Evolutionary conservation across 2,113 vertebrate genomes (phyloP).

Genomic region (Ptilorrhoa leucosticta): DNA sequence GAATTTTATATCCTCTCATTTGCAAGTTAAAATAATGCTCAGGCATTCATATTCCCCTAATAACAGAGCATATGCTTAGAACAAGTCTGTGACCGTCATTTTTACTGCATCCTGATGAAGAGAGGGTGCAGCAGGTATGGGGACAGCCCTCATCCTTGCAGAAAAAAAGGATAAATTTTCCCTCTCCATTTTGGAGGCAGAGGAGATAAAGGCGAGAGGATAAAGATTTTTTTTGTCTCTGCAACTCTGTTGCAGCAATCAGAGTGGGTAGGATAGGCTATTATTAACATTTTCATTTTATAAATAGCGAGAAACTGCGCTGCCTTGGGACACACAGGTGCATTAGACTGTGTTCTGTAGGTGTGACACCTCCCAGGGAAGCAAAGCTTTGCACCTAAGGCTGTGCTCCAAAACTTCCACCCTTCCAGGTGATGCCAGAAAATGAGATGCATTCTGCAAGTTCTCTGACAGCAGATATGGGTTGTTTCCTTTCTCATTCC

Average conservation of each 20-base stretch:
- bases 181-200: background rate
- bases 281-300: background rate
- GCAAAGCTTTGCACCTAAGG: background rate
- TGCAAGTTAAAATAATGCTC: background rate
- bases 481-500: background rate
- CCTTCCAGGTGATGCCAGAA: background rate
- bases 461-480: fast-evolving
- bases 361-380: background rate
- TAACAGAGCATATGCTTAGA: background rate
- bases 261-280: background rate
- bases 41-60: background rate
- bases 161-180: background rate
- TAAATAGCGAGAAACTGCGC: background rate
- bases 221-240: background rate
- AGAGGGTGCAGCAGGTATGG: background rate
- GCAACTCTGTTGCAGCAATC: background rate
- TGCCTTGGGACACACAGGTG: fast-evolving
- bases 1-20: background rate
- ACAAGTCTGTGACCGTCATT: background rate
- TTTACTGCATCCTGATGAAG: background rate
- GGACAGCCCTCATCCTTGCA: background rate
- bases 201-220: background rate
- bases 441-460: background rate
- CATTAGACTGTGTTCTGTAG: background rate
- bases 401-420: background rate